Percentiles rank a stretch among this genome's conserved stretches.
Conservation (phyloP, 2,797 vertebrate genomes). For the Buphagus erythrorhynchus region DNA sequence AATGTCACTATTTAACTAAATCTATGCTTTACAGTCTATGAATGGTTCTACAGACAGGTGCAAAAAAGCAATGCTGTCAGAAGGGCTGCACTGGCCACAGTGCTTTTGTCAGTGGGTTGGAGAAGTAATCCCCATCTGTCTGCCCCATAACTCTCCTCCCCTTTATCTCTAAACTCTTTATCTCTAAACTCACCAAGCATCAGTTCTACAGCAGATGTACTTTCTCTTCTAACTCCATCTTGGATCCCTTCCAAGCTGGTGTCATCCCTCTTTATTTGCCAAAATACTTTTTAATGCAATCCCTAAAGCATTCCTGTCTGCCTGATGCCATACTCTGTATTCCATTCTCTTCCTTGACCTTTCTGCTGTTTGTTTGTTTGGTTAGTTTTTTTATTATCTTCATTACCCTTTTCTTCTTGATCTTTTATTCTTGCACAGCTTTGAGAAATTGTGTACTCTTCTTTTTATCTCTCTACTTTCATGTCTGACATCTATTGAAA, state of each 20-base stretch:
- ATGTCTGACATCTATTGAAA: neutral
- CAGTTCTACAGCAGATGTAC: neutral
- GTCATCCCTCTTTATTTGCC: neutral
- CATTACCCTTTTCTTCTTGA: neutral
- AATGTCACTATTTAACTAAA: neutral
- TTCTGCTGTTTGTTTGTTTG: neutral
- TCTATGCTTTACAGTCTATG: neutral
- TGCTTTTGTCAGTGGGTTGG: neutral
- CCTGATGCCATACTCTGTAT: neutral
- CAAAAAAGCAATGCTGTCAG: neutral
- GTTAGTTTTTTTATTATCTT: neutral
- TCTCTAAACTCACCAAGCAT: slow-evolving; percentile 12
- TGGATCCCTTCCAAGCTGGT: neutral
- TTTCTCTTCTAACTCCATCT: slow-evolving; percentile 22
- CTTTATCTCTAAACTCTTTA: slow-evolving; percentile 35
- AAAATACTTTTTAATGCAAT: neutral
- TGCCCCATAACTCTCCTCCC: neutral
- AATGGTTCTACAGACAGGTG: neutral
- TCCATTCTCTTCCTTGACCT: neutral
- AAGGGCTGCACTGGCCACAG: neutral
- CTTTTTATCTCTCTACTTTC: neutral
- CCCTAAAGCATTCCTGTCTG: slow-evolving; percentile 10
- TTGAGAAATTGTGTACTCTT: neutral
- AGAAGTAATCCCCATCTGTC: slow-evolving; percentile 37
- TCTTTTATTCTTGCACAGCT: neutral